phyloP scores from a whole-genome alignment of 2,888 invertebrate genomes.

The Caenorhabditis parvicauda region DNA sequence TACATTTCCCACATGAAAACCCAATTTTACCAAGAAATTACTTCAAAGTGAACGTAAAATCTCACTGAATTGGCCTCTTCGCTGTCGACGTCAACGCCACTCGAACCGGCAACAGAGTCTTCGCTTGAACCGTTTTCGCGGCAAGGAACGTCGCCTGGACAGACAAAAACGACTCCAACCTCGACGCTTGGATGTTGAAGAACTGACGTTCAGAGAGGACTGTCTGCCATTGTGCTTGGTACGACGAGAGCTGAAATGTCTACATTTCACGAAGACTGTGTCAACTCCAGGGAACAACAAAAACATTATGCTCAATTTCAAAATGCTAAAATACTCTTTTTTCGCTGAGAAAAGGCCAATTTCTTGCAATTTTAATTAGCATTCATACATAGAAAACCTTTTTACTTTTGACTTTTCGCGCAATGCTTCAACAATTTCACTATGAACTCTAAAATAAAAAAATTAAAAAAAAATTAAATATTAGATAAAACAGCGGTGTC shows the following conservation, averaged over 20 bases:
- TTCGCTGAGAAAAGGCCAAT: neutral
- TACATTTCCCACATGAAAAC: too few relatives aligned
- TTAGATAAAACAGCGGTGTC: too few relatives aligned
- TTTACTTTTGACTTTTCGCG: neutral
- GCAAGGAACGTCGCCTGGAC: constrained; percentile 15
- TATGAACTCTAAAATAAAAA: too few relatives aligned
- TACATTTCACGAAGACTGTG: neutral
- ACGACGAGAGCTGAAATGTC: constrained; percentile 12
- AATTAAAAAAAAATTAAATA: too few relatives aligned
- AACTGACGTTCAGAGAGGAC: constrained; percentile 18
- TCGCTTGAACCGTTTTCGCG: constrained; percentile 8
- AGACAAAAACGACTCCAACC: constrained; percentile 23
- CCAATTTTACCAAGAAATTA: too few relatives aligned
- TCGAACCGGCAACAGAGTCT: constrained; percentile 10
- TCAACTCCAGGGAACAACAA: neutral
- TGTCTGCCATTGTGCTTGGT: constrained; percentile 21
- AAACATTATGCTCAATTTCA: too few relatives aligned
- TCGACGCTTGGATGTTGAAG: constrained; percentile 15
- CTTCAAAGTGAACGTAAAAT: neutral
- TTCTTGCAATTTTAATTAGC: too few relatives aligned
- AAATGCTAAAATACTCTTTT: neutral
- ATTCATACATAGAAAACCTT: neutral
- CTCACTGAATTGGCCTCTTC: neutral
- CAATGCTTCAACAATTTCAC: too few relatives aligned
- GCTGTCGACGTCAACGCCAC: constrained; percentile 2